A percentile compares a stretch with the other conserved stretches of the same genome.
These are phyloP conservation scores for Drosophila lutescens DNA, from an alignment of 2,888 invertebrate genomes.

Conservation along the genomic window DNA sequence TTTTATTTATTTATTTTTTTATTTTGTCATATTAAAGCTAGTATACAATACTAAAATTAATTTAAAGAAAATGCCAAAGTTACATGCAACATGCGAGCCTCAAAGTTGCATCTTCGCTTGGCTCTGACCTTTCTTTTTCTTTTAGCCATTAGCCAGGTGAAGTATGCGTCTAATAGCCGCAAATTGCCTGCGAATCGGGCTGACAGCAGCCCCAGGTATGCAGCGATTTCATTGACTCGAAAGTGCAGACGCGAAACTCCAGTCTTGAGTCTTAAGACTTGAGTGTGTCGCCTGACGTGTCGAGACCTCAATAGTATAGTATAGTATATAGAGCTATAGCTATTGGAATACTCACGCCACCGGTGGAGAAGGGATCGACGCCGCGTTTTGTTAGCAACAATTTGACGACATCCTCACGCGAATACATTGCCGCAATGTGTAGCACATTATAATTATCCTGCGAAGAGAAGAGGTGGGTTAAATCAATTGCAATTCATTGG, in stretches of 20 bases:
- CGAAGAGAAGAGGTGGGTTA: slow-evolving; percentile 49
- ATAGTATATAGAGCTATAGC: slow-evolving; percentile 4
- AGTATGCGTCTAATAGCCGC: slow-evolving; percentile 61
- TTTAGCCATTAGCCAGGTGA: slow-evolving; percentile 11
- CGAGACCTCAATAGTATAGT: slow-evolving; percentile 1
- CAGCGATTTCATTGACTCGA: slow-evolving; percentile 32
- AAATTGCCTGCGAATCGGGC: slow-evolving; percentile 37
- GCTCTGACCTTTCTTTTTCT: slow-evolving; percentile 39
- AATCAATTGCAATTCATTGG: slow-evolving; percentile 68
- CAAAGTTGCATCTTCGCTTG: slow-evolving; percentile 59
- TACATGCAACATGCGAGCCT: slow-evolving; percentile 69
- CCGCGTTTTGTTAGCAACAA: slow-evolving; percentile 93
- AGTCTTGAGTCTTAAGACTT: not conserved
- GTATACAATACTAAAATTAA: no score
- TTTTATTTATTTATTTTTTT: no score
- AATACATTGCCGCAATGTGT: slow-evolving; percentile 97
- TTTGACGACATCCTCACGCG: slow-evolving; percentile 97
- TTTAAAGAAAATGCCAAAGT: no score
- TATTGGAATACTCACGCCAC: slow-evolving; percentile 91
- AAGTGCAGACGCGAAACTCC: not conserved
- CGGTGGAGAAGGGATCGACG: slow-evolving; percentile 95
- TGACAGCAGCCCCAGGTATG: slow-evolving; percentile 34
- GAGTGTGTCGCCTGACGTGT: slow-evolving; percentile 27
- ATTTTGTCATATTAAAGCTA: no score
- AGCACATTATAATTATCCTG: slow-evolving; percentile 98